Evolutionary conservation across 2,888 invertebrate species (phyloP), one percentile per base, ranked within the genome.

Genomic region (Troides helena): DNA sequence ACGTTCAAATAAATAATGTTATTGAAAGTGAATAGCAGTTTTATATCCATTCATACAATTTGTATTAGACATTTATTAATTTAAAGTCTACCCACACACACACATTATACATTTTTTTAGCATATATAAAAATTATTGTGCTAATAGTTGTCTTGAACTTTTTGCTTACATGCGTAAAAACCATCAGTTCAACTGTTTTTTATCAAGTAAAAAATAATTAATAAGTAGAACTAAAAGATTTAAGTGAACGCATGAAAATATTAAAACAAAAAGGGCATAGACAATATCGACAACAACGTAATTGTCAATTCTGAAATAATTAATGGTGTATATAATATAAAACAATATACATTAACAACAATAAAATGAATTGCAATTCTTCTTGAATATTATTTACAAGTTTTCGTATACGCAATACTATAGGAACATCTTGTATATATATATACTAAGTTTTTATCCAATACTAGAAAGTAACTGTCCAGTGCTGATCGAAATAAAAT

Each of bases 401-500:
- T 50, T 50, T 50, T 50, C 2, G 18, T 50, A 14, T 50, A 17
- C 50, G 18, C 50, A 50, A 50, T 50, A 46, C 30, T 25, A 10
- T 65, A 39, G 58, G 21, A 66, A 60, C 67, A 62, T 50, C 12
- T 18, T 67, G 62, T 67, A 67, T 57, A 62, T 67, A 62, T 67
- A 50, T 21, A 50, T n/a, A 23, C 43, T 57, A 30, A 25, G 58
- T 60, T 53, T 64, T 68, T 36, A 36, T 39, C 18, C 30, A 14
- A 21, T 57, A 18, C 50, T 14, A 14, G 50, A 18, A 2, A 67
- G n/a, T 21, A 43, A 58, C 23, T 62, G 66, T 66, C 46, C 58
- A 62, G 62, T 62, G 58, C 50, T 58, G 36, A 67, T 23, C 57
- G 43, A 43, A 69, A 66, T 69, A 66, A 66, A 69, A 62, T n/a